Evolutionary conservation across 2,888 invertebrate genomes (phyloP).

Genomic region (Cotesia congregata): DNA sequence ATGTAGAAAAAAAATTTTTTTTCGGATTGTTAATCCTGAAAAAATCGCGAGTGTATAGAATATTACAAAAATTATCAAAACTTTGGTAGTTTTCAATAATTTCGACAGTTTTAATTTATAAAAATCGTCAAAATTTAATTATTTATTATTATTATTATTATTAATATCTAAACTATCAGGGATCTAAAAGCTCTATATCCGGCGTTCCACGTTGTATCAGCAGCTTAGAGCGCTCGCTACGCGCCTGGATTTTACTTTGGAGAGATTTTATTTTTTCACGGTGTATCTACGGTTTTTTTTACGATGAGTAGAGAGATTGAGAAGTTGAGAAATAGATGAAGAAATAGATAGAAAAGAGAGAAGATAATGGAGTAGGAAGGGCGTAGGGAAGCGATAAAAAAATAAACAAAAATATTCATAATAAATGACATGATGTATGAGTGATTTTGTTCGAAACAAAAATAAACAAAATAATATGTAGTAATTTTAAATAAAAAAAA

Average conservation of each 20-base stretch:
- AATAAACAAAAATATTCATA: constrained; percentile 61
- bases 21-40: neutral
- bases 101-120: no score
- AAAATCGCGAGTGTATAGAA: neutral
- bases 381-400: constrained; percentile 51
- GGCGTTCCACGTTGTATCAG: constrained; percentile 90
- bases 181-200: constrained; percentile 83
- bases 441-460: constrained; percentile 50
- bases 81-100: no score
- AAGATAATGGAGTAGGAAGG: constrained; percentile 35
- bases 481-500: constrained; percentile 42
- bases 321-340: neutral
- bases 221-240: constrained; percentile 89
- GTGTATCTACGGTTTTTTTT: constrained; percentile 76
- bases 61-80: no score
- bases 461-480: constrained; percentile 26
- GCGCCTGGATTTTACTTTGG: constrained; percentile 89
- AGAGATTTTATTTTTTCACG: constrained; percentile 88
- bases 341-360: constrained; percentile 39
- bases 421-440: constrained; percentile 64
- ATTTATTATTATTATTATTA: neutral
- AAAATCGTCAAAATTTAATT: neutral
- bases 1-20: neutral
- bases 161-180: constrained; percentile 67
- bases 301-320: neutral